Evolutionary conservation across 2,797 vertebrate genomes (phyloP).

Genomic region (Cynopterus sphinx): DNA sequence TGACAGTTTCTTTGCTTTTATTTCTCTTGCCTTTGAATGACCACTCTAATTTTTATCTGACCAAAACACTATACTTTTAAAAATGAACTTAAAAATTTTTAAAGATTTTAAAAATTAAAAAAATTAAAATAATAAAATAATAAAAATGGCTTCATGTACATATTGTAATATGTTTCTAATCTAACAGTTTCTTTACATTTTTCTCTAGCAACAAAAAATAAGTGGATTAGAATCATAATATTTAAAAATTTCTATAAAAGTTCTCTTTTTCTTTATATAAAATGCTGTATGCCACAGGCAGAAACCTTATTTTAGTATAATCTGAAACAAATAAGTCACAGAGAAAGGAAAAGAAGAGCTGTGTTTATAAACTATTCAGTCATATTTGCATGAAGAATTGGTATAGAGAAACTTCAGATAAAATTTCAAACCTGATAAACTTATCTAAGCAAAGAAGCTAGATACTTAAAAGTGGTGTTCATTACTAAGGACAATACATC

Average conservation of each 20-base stretch:
- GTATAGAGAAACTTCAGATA: conserved; percentile 49
- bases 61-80: background rate
- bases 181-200: background rate
- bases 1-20: no score
- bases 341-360: conserved; percentile 14
- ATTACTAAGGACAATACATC: conserved; percentile 21
- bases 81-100: background rate
- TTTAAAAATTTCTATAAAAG: background rate
- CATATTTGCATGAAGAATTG: conserved; percentile 53
- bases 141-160: background rate
- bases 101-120: no score
- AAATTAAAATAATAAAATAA: no score
- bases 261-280: background rate
- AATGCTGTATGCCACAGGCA: background rate
- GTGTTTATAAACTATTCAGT: background rate
- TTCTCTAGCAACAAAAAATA: background rate
- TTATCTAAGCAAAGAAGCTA: conserved; percentile 44
- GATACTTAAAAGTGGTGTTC: background rate
- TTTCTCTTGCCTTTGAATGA: no score
- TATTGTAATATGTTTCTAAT: background rate
- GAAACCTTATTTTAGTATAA: background rate
- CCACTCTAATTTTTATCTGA: background rate
- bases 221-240: background rate
- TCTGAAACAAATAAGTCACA: background rate
- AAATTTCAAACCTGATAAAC: background rate